Conservation (phyloP, 2,113 vertebrate species). For the Eurypyga helias region DNA sequence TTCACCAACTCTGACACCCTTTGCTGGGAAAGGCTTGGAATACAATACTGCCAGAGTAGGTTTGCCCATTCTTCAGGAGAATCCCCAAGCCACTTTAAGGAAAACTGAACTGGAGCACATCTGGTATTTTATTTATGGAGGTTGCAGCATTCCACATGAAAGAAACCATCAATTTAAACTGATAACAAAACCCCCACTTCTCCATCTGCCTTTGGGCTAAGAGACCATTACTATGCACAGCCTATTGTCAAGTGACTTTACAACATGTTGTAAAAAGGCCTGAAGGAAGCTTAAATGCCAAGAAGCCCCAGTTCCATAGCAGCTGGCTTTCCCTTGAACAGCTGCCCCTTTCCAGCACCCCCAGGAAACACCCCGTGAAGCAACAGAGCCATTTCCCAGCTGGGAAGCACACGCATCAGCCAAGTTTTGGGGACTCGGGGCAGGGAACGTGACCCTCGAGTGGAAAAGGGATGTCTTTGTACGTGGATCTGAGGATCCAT, state of each 20-base stretch:
- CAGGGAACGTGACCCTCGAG: not conserved
- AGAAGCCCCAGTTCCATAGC: not conserved
- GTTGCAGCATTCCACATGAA: slow-evolving; percentile 14
- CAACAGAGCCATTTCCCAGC: not conserved
- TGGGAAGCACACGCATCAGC: not conserved
- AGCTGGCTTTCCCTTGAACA: not conserved
- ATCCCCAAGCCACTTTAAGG: not conserved
- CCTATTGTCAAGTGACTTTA: slow-evolving; percentile 27
- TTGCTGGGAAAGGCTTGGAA: not conserved
- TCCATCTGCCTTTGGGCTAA: slow-evolving; percentile 7
- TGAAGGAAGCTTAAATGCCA: not conserved
- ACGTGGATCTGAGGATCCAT: not conserved
- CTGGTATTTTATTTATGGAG: slow-evolving; percentile 40
- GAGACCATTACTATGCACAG: not conserved
- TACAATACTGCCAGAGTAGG: not conserved
- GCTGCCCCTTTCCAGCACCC: not conserved
- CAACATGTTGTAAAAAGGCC: not conserved
- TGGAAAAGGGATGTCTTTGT: not conserved
- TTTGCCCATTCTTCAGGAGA: not conserved
- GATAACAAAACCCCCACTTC: not conserved
- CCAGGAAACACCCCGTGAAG: not conserved
- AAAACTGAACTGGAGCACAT: not conserved
- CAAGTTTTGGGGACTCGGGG: not conserved
- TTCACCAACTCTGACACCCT: not conserved
- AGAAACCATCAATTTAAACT: not conserved